Percentiles rank a stretch among this genome's conserved stretches.
These are phyloP conservation scores for Psilopsiagon aurifrons DNA, from an alignment of 2,113 vertebrate genomes.

Conservation along the genomic window DNA sequence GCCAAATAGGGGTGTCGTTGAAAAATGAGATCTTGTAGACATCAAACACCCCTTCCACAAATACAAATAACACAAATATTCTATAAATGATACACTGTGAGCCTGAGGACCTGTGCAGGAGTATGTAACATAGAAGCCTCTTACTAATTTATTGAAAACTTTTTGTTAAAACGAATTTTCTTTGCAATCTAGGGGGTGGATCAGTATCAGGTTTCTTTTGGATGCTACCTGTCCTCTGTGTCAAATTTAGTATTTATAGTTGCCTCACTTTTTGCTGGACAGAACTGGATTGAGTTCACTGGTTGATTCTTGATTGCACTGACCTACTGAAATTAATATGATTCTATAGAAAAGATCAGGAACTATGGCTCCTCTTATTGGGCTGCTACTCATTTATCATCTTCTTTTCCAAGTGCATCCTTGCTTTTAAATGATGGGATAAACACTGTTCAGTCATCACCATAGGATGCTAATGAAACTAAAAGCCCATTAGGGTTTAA, in stretches of 20 bases:
- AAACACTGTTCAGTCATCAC: background rate
- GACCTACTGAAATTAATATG: background rate
- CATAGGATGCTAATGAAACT: background rate
- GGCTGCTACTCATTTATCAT: background rate
- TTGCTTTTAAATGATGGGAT: background rate
- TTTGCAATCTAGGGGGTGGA: background rate
- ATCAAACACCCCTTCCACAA: fast-evolving
- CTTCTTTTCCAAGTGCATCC: background rate
- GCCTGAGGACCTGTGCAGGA: background rate
- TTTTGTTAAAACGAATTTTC: background rate
- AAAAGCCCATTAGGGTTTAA: background rate
- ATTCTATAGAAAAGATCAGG: background rate
- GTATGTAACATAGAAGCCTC: background rate
- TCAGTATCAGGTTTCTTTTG: background rate
- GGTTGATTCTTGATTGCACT: background rate
- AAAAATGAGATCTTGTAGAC: background rate
- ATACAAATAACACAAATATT: background rate
- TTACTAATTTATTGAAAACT: background rate
- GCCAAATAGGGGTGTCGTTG: background rate
- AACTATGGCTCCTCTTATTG: background rate
- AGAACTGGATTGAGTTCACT: background rate
- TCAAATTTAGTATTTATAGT: background rate
- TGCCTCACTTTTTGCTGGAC: background rate
- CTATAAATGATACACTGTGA: background rate
- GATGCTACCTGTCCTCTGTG: background rate